Percentiles rank a stretch among this genome's conserved stretches.
phyloP scores from a whole-genome alignment of 2,797 vertebrate species.

The Phataginus tricuspis region DNA sequence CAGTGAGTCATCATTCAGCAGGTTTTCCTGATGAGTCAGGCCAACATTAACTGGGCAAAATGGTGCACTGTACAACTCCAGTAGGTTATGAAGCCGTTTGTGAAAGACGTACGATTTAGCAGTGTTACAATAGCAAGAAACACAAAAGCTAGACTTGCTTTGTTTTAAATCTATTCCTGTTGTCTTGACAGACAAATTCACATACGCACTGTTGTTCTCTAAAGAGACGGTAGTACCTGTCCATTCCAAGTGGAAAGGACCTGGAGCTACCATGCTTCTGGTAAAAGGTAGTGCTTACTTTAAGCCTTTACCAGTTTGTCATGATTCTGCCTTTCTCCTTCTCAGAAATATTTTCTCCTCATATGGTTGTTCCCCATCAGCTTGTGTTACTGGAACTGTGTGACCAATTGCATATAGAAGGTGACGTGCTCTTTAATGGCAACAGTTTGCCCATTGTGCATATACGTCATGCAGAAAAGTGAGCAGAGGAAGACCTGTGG shows the following conservation, averaged over 20 bases:
- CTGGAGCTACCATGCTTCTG: neutral
- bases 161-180: neutral
- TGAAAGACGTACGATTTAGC: neutral
- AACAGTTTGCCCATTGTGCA: accelerated
- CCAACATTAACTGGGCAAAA: accelerated
- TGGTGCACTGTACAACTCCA: neutral
- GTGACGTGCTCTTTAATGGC: neutral
- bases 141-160: accelerated
- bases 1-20: neutral
- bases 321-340: accelerated
- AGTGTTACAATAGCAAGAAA: accelerated
- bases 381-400: neutral
- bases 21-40: neutral
- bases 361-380: accelerated
- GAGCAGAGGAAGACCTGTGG: neutral
- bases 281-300: neutral
- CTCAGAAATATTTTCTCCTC: neutral
- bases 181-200: neutral
- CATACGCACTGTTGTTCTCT: neutral
- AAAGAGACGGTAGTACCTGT: neutral
- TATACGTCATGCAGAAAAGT: too few species aligned
- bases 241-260: neutral
- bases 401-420: neutral
- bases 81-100: neutral
- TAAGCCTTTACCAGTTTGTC: neutral